phyloP scores from a whole-genome alignment of 2,888 invertebrate genomes.

The Dorcus parallelipipedus region DNA sequence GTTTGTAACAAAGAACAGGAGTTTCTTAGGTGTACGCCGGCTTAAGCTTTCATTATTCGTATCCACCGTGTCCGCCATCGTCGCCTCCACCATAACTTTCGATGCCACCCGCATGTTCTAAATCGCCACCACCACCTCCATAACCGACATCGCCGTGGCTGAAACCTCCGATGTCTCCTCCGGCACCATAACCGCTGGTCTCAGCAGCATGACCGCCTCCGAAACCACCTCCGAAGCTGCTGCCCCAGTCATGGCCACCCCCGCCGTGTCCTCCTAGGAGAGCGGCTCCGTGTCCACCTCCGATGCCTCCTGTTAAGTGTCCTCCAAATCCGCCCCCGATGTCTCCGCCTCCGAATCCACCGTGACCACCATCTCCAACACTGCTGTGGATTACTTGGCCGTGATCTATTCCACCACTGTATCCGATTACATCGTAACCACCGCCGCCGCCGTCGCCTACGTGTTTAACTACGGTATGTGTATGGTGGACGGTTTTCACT shows the following conservation, averaged over 20 bases:
- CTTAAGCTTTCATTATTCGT: constrained; percentile 26
- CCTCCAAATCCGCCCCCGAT: constrained; percentile 28
- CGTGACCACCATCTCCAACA: constrained; percentile 34
- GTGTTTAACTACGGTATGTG: constrained; percentile 74
- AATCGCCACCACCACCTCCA: constrained; percentile 16
- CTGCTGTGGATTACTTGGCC: constrained; percentile 49
- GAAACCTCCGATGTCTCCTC: constrained; percentile 24
- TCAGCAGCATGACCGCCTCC: constrained; percentile 26
- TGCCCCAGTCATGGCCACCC: constrained; percentile 25
- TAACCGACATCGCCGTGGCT: constrained; percentile 23
- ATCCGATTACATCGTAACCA: constrained; percentile 64
- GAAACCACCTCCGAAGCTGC: constrained; percentile 27
- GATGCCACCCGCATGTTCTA: constrained; percentile 12
- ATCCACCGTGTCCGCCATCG: constrained; percentile 33
- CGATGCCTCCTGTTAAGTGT: constrained; percentile 16
- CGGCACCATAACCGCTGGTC: constrained; percentile 14
- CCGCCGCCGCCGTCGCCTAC: constrained; percentile 52
- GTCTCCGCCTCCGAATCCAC: constrained; percentile 33
- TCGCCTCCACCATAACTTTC: constrained; percentile 27
- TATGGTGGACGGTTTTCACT: constrained; percentile 73
- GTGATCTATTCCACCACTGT: constrained; percentile 63
- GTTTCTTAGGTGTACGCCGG: not conserved
- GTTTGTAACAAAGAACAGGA: constrained; percentile 6
- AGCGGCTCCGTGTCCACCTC: constrained; percentile 21
- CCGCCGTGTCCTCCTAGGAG: constrained; percentile 18